These are phyloP conservation scores for Drosophila serrata DNA, from an alignment of 1,140 invertebrate species.

Conservation along the genomic window DNA sequence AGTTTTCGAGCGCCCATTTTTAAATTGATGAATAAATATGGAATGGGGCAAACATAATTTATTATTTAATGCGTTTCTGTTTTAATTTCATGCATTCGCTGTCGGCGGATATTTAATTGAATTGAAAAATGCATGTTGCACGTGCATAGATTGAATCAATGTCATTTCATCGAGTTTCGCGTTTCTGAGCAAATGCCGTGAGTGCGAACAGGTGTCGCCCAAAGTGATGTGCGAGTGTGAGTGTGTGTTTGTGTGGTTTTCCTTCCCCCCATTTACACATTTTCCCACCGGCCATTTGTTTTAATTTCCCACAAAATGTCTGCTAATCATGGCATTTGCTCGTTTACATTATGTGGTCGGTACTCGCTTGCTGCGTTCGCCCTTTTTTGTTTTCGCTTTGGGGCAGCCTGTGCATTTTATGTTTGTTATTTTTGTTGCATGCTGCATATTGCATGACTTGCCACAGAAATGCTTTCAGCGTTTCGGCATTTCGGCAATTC, in stretches of 20 bases:
- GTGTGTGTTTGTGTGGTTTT: constrained; percentile 25
- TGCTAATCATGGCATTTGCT: constrained; percentile 63
- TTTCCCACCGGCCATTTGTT: constrained; percentile 49
- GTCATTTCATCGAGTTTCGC: constrained; percentile 1
- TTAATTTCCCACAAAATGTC: constrained; percentile 58
- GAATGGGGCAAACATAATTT: constrained; percentile 29
- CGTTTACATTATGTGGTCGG: constrained; percentile 52
- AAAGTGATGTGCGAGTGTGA: constrained; percentile 9
- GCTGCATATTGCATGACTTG: constrained; percentile 53
- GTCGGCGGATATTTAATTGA: constrained; percentile 49
- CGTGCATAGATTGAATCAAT: constrained; percentile 43
- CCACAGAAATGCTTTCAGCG: constrained; percentile 21
- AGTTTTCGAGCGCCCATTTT: constrained; percentile 39
- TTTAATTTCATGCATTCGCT: constrained; percentile 52
- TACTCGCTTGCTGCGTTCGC: constrained; percentile 1
- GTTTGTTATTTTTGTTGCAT: constrained; percentile 22
- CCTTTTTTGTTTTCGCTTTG: neutral
- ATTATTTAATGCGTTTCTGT: constrained; percentile 44
- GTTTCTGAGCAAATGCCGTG: neutral
- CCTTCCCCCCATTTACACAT: constrained; percentile 13
- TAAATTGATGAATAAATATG: constrained; percentile 49
- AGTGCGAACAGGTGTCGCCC: constrained; percentile 20
- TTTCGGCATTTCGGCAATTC: constrained; percentile 6
- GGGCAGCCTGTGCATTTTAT: constrained; percentile 16
- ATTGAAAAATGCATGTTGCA: constrained; percentile 48